phyloP scores from a whole-genome alignment of 2,888 invertebrate genomes.

The Crocallis elinguaria region DNA sequence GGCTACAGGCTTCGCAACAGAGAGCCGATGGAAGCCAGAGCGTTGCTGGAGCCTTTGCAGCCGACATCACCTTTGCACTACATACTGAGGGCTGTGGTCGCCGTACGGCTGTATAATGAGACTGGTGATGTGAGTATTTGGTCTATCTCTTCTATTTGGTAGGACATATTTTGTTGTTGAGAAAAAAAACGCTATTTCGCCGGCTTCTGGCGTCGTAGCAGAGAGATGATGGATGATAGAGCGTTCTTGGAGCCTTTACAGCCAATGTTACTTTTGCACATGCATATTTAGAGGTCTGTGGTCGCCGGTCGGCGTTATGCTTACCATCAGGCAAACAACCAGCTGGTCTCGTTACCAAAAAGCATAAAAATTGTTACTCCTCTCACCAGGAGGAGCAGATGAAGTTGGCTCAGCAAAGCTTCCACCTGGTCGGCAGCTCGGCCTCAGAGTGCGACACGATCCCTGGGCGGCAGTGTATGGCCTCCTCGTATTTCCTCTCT shows the following conservation, averaged over 20 bases:
- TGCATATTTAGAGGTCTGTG: too few species aligned
- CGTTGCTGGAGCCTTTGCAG: conserved; percentile 95
- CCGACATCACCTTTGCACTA: conserved; percentile 98
- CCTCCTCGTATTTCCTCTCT: conserved; percentile 97
- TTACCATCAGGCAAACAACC: too few species aligned
- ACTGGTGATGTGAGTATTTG: conserved; percentile 91
- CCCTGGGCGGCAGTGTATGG: conserved; percentile 98
- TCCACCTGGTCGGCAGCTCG: conserved; percentile 98
- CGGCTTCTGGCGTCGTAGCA: too few species aligned
- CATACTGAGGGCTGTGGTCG: conserved; percentile 97
- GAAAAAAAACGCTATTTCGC: too few species aligned
- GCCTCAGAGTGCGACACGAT: conserved; percentile 99
- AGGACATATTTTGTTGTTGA: too few species aligned
- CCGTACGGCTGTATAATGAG: conserved; percentile 96
- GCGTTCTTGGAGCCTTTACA: too few species aligned
- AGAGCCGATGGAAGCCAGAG: conserved; percentile 94
- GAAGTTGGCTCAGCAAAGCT: conserved; percentile 97
- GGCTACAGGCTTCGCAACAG: conserved; percentile 96
- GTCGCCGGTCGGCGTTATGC: too few species aligned
- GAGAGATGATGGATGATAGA: too few species aligned
- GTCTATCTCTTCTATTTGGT: too few species aligned
- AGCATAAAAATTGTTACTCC: too few species aligned
- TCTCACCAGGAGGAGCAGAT: conserved; percentile 92
- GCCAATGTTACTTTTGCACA: too few species aligned
- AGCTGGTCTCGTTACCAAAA: too few species aligned